Evolutionary conservation across 92 coral and sea anemone genomes (phyloP).

Genomic region (Virgularia gustaviana): DNA sequence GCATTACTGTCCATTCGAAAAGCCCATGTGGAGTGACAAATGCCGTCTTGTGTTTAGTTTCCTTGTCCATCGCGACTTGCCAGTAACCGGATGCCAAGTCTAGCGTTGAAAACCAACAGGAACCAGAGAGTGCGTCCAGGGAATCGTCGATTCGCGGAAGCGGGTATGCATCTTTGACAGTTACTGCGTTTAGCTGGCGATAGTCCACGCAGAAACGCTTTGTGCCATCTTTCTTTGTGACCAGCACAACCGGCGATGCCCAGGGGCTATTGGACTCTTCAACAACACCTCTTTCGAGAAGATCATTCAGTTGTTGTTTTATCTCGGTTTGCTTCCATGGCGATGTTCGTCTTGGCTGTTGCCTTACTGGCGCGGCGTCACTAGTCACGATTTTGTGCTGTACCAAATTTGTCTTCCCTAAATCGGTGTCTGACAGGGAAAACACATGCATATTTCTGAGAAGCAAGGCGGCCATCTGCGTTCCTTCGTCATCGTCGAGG

Average conservation of each 20-base stretch:
- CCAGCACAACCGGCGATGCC: constrained; percentile 50
- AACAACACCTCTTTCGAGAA: constrained; percentile 29
- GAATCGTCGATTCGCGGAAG: constrained; percentile 46
- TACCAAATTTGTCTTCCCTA: constrained; percentile 34
- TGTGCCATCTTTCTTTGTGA: constrained; percentile 56
- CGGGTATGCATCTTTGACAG: constrained; percentile 50
- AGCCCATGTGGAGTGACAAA: constrained; percentile 44
- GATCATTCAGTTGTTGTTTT: constrained; percentile 38
- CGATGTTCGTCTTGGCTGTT: constrained; percentile 34
- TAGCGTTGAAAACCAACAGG: constrained; percentile 45
- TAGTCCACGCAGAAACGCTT: constrained; percentile 55
- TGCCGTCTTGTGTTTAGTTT: constrained; percentile 42
- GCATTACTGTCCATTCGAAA: constrained; percentile 44
- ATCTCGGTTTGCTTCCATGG: constrained; percentile 39
- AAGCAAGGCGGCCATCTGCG: constrained; percentile 17
- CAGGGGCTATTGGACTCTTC: constrained; percentile 50
- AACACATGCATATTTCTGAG: constrained; percentile 24
- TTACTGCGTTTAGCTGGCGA: constrained; percentile 36
- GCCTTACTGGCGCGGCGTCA: constrained; percentile 33
- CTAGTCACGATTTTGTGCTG: constrained; percentile 34
- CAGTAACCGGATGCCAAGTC: constrained; percentile 51
- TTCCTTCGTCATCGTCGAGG: constrained; percentile 27
- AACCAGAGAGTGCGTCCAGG: constrained; percentile 42
- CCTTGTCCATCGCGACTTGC: constrained; percentile 54
- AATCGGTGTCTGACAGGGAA: constrained; percentile 26